Conservation (phyloP, 2,888 invertebrate genomes). For the Plutella xylostella region DNA sequence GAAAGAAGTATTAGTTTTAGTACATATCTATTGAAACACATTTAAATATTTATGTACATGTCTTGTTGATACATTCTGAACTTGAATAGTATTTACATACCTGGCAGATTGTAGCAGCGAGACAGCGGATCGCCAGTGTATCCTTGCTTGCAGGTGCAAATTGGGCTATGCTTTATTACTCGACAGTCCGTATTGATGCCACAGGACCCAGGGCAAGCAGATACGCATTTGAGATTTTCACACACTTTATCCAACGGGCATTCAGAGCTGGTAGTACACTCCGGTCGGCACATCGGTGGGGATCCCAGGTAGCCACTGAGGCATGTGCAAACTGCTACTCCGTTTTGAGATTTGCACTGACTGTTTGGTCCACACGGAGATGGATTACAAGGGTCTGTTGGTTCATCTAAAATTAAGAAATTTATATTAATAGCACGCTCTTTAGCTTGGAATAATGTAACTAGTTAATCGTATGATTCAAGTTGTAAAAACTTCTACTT, state of each 20-base stretch:
- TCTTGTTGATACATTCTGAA: no score
- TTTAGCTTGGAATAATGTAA: not conserved
- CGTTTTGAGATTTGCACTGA: slow-evolving; percentile 67
- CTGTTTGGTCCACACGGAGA: slow-evolving; percentile 85
- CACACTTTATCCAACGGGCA: slow-evolving; percentile 76
- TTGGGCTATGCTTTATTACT: slow-evolving; percentile 78
- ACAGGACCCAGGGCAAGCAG: slow-evolving; percentile 79
- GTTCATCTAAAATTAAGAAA: slow-evolving; percentile 36
- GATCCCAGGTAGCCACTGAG: slow-evolving; percentile 74
- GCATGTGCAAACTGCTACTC: slow-evolving; percentile 79
- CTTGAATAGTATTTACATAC: no score
- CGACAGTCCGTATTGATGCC: slow-evolving; percentile 77
- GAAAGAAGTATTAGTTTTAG: slow-evolving; percentile 19
- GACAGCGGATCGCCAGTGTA: slow-evolving; percentile 75
- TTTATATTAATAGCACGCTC: no score
- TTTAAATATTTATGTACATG: no score
- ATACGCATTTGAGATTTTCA: slow-evolving; percentile 76
- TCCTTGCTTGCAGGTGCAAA: slow-evolving; percentile 74
- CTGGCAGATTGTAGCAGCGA: slow-evolving; percentile 34
- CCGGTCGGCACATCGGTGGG: slow-evolving; percentile 77
- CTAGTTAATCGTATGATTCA: not conserved
- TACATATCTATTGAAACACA: no score
- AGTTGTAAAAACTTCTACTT: not conserved
- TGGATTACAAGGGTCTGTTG: slow-evolving; percentile 69
- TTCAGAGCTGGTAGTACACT: slow-evolving; percentile 76